Base-by-base conservation (phyloP, 1,140 invertebrate genomes). In the Lycorma delicatula region DNA sequence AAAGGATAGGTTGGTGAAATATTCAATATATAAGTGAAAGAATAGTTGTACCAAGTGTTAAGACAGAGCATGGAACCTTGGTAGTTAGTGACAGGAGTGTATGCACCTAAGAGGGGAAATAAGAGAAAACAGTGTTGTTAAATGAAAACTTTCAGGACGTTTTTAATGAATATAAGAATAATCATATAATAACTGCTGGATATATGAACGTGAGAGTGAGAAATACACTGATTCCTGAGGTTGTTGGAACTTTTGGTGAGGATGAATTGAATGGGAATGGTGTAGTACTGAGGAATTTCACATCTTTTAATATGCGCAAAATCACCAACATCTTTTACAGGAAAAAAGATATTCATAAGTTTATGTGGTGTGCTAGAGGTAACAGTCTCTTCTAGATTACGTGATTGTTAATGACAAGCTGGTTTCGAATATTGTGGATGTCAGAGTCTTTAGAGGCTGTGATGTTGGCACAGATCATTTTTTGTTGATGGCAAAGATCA, bases 271-370 rank as follows among this genome's bases (percentile, higher is more conserved):
- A 41, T 41, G n/a, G 20, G n/a, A 41, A 41, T 41, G 36, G 36
- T 13, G n/a, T 16, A 41, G 36, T 16, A 41, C 20, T 41, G 11
- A 41, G 36, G 20, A 13, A 41, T 16, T 41, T 41, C 20, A 20
- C 36, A 16, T 41, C 36, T 41, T 41, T 41, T 41, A 41, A 41
- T 41, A 20, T 5, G n/a, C 36, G n/a, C 36, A 41, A 41, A n/a
- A n/a, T n/a, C n/a, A n/a, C n/a, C n/a, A n/a, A n/a, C n/a, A n/a
- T n/a, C n/a, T n/a, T n/a, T n/a, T 41, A 41, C 20, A 41, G 11
- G 36, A 41, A 41, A 20, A 41, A 41, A 41, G 36, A 41, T 41
- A 41, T 41, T 12, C 36, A 41, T 20, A 41, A 41, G 36, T 41
- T 16, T 41, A 41, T 20, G n/a, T 41, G 36, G 36, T 16, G 36